These are phyloP conservation scores for Macrocentrus cingulum DNA, from an alignment of 1,140 invertebrate species.

Conservation along the genomic window DNA sequence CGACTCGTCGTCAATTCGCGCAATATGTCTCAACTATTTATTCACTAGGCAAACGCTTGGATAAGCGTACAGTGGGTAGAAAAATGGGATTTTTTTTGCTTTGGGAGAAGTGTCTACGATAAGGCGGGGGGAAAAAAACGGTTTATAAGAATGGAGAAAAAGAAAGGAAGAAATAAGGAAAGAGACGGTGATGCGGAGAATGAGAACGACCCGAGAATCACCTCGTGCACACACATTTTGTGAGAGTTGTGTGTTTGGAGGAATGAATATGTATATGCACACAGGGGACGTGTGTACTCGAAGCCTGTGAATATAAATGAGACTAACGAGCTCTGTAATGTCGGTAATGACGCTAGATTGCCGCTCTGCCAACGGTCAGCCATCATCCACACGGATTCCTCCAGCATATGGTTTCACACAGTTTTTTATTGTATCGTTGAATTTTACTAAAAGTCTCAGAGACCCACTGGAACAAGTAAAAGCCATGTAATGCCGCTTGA, in stretches of 20 bases:
- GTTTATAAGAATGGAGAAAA: constrained; percentile 18
- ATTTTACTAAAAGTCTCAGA: too few relatives aligned
- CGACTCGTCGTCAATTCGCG: constrained; percentile 1
- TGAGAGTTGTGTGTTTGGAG: neutral
- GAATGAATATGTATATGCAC: neutral
- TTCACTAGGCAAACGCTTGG: constrained; percentile 2
- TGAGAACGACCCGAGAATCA: neutral
- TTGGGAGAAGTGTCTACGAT: neutral
- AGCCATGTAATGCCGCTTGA: too few relatives aligned
- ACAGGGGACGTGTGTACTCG: constrained; percentile 7
- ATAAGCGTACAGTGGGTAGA: neutral
- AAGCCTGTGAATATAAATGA: constrained; percentile 56
- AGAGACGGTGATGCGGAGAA: neutral
- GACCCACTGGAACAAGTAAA: too few relatives aligned
- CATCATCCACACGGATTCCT: constrained; percentile 8
- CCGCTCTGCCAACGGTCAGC: constrained; percentile 21
- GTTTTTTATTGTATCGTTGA: too few relatives aligned
- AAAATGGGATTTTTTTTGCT: neutral
- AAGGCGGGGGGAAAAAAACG: neutral
- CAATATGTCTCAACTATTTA: constrained; percentile 9
- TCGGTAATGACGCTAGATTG: constrained; percentile 58
- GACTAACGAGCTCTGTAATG: constrained; percentile 59
- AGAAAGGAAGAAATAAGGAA: constrained; percentile 9
- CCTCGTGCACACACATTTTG: neutral
- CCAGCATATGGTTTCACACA: constrained; percentile 16